A percentile compares a stretch with the other conserved stretches of the same genome.
These are phyloP conservation scores for Caenorhabditis brenneri DNA, from an alignment of 1,140 invertebrate species.

Conservation along the genomic window DNA sequence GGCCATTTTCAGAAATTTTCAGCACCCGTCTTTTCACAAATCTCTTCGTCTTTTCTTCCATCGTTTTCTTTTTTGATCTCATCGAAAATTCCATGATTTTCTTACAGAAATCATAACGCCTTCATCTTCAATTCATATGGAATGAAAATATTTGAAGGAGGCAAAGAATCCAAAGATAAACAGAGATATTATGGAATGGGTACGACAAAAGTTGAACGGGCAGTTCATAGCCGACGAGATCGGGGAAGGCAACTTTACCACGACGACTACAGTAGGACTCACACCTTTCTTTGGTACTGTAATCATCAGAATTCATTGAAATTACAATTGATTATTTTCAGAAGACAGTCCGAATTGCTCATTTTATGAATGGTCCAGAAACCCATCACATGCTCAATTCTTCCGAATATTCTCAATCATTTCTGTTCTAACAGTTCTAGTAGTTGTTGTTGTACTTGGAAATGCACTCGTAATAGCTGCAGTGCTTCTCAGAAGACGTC, in stretches of 20 bases:
- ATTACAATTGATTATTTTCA: neutral
- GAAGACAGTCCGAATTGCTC: constrained; percentile 53
- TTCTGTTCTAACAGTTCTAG: constrained; percentile 68
- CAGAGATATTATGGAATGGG: constrained; percentile 21
- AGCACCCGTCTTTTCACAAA: neutral
- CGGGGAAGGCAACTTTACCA: neutral
- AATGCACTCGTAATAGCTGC: constrained; percentile 93
- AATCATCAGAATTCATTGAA: neutral
- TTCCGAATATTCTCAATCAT: constrained; percentile 71
- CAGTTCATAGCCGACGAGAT: neutral
- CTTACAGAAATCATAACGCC: neutral
- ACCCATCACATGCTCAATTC: constrained; percentile 67
- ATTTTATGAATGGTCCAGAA: constrained; percentile 66
- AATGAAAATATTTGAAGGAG: constrained; percentile 6
- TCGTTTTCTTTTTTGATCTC: neutral
- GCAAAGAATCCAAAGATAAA: neutral
- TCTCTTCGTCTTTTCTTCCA: neutral
- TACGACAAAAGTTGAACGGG: neutral
- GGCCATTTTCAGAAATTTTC: constrained; percentile 9
- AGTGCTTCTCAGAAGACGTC: constrained; percentile 83
- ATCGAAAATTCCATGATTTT: neutral
- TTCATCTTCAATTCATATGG: neutral
- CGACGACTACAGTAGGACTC: neutral
- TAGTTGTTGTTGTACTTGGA: constrained; percentile 74
- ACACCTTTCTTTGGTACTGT: neutral